Base-by-base conservation (phyloP, 2,888 invertebrate species). In the Taenaris catops region DNA sequence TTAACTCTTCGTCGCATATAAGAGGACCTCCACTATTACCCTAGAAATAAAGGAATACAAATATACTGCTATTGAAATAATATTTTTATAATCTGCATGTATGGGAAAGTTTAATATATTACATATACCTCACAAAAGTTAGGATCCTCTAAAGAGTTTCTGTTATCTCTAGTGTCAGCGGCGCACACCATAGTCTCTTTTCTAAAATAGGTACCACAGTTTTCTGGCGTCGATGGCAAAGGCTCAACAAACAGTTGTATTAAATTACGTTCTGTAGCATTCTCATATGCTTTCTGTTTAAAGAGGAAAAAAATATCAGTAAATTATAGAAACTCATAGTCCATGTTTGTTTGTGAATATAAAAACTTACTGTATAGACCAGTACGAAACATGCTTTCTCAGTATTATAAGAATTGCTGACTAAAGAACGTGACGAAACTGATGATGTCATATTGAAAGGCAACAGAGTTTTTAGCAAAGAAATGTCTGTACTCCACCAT, bases 21-120 rank as follows among this genome's bases (percentile, higher is more conserved):
- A 86, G 60, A 4, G 86, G 83, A 3, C 81, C 83, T 11, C 86
- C 86, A 16, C 70, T 63, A 48, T 79, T 83, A 19, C 76, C 76
- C 86, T 86, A 48, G 8, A 47, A 46, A 32, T 18, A 20, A 38
- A 40, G 4, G 27, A 4, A 25, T n/a, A n/a, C n/a, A n/a, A 21
- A 17, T 26, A 20, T 1, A 8, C 9, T 10, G 21, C 25, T 58
- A 14, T 14, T 14, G 14, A 14, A 14, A 14, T 14, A 14, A 14
- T 14, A 3, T 14, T 14, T n/a, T n/a, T n/a, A n/a, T n/a, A n/a
- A n/a, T n/a, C n/a, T n/a, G n/a, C n/a, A n/a, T n/a, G n/a, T n/a
- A n/a, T n/a, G n/a, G n/a, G n/a, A n/a, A n/a, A n/a, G n/a, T n/a
- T n/a, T n/a, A n/a, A n/a, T n/a, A n/a, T n/a, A n/a, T n/a, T n/a